Percentiles rank a stretch among this genome's conserved stretches.
These are phyloP conservation scores for Pangasius djambal DNA, from an alignment of 2,797 vertebrate species.

Conservation along the genomic window DNA sequence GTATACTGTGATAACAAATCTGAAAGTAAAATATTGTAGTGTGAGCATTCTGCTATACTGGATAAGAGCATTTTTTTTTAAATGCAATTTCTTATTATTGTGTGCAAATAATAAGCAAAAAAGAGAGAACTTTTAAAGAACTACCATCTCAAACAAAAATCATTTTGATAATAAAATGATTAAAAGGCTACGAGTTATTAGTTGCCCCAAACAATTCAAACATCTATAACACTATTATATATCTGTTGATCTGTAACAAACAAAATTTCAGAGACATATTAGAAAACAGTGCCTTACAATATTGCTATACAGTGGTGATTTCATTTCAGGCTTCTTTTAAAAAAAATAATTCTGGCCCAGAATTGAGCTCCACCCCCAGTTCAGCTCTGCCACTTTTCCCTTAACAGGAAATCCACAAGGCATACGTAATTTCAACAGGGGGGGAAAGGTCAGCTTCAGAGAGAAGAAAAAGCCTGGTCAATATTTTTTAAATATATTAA, in stretches of 20 bases:
- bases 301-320: background rate
- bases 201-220: background rate
- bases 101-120: background rate
- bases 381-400: background rate
- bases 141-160: background rate
- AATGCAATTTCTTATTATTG: background rate
- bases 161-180: background rate
- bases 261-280: background rate
- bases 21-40: background rate
- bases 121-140: background rate
- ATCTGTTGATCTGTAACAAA: background rate
- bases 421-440: background rate
- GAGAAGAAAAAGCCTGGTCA: background rate
- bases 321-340: background rate
- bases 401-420: background rate
- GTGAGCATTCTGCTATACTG: background rate
- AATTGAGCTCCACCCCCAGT: conserved; percentile 4
- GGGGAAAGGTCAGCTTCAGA: background rate
- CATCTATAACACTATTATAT: background rate
- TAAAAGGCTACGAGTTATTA: background rate
- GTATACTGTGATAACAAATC: background rate
- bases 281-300: background rate
- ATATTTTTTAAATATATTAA: background rate
- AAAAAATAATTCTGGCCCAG: background rate
- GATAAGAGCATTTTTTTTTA: background rate